Conservation (phyloP, 2,797 vertebrate genomes). For the Dendrocincla fuliginosa region DNA sequence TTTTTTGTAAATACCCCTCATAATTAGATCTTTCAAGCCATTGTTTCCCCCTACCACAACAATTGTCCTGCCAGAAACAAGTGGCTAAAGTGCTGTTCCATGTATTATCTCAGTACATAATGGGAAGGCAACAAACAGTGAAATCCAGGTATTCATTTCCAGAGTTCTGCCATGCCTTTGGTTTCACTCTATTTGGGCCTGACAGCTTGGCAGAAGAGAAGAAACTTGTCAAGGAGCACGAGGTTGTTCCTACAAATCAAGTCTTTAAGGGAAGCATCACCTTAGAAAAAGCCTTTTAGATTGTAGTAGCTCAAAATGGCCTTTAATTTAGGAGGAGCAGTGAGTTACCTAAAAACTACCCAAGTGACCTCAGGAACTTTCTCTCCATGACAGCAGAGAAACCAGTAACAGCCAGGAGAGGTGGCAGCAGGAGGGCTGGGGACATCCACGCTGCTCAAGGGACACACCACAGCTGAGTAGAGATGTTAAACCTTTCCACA, state of each 20-base stretch:
- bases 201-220: neutral
- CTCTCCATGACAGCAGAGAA: neutral
- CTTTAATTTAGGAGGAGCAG: neutral
- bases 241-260: neutral
- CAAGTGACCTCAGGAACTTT: neutral
- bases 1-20: neutral
- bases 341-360: neutral
- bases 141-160: neutral
- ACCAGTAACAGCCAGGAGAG: neutral
- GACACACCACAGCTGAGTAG: neutral
- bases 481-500: neutral
- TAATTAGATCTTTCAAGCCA: neutral
- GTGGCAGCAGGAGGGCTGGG: neutral
- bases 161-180: neutral
- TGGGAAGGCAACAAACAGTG: neutral
- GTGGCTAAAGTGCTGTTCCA: fast-evolving
- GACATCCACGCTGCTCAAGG: neutral
- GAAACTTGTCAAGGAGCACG: neutral
- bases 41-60: neutral
- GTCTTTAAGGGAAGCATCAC: neutral
- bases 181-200: neutral
- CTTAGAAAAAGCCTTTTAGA: neutral
- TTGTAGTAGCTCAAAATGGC: neutral
- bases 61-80: neutral
- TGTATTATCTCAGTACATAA: neutral